Conservation (phyloP, 1,140 invertebrate species). For the Euura saliciscinereae region DNA sequence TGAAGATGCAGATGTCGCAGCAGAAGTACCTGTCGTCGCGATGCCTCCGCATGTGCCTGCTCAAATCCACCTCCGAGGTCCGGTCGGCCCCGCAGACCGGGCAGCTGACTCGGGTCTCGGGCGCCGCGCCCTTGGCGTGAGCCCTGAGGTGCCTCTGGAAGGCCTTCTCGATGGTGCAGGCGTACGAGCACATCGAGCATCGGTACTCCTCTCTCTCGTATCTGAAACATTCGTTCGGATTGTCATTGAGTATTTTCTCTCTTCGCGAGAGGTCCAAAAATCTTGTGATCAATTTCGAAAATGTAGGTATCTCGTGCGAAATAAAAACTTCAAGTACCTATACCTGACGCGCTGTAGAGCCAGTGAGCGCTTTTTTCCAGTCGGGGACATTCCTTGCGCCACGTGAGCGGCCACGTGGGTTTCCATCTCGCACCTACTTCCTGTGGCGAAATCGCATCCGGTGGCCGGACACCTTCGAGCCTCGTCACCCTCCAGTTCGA, state of each 20-base stretch:
- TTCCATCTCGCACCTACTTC: conserved; percentile 53
- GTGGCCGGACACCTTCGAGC: conserved; percentile 50
- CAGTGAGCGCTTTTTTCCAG: conserved; percentile 53
- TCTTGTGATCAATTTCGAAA: background rate
- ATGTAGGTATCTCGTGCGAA: background rate
- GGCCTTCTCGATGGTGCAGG: conserved; percentile 65
- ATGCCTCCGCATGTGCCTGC: conserved; percentile 64
- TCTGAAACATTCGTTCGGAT: conserved; percentile 36
- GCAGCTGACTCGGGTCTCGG: conserved; percentile 60
- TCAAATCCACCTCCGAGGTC: conserved; percentile 60
- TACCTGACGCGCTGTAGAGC: conserved; percentile 60
- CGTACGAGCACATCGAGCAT: conserved; percentile 62
- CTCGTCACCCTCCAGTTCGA: conserved; percentile 36
- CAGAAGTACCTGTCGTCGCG: conserved; percentile 63
- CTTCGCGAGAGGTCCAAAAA: background rate
- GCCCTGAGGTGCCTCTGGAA: conserved; percentile 61
- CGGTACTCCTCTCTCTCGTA: conserved; percentile 64
- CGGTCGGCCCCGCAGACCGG: conserved; percentile 66
- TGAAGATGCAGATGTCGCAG: conserved; percentile 65
- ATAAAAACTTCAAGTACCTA: conserved; percentile 47
- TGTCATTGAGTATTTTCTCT: too few relatives aligned
- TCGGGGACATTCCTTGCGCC: conserved; percentile 51
- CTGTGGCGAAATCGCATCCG: conserved; percentile 53
- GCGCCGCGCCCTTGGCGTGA: conserved; percentile 51
- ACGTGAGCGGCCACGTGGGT: conserved; percentile 54